Evolutionary conservation across 2,797 vertebrate genomes (phyloP).

Genomic region (Crenuchus spilurus): DNA sequence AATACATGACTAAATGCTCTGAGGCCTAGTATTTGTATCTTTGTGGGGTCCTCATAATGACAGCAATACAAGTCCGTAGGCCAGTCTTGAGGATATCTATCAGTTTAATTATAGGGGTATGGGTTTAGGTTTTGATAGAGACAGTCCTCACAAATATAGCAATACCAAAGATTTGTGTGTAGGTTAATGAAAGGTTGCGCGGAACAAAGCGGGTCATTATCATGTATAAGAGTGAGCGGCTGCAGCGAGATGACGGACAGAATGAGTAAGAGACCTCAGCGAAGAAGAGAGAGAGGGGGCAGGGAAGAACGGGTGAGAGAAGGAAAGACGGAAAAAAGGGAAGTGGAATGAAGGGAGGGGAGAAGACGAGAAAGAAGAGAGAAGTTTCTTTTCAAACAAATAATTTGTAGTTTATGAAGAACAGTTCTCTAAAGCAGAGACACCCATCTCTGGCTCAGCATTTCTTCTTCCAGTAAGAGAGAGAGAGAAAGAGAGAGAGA

Average conservation of each 20-base stretch:
- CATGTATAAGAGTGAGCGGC: slow-evolving; percentile 24
- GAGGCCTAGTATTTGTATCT: slow-evolving; percentile 2
- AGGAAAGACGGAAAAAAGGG: slow-evolving; percentile 10
- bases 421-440: background rate
- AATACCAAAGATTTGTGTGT: no score
- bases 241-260: slow-evolving; percentile 24
- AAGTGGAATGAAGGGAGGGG: background rate
- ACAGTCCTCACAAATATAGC: no score
- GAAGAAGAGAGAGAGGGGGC: background rate
- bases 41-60: no score
- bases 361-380: slow-evolving; percentile 13
- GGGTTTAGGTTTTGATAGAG: no score
- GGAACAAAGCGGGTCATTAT: slow-evolving; percentile 50
- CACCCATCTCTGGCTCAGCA: slow-evolving; percentile 6
- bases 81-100: no score
- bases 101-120: no score
- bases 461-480: background rate
- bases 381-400: slow-evolving; percentile 9
- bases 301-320: background rate
- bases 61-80: no score
- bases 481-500: background rate
- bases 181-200: slow-evolving; percentile 39
- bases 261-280: slow-evolving; percentile 36
- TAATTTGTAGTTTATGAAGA: slow-evolving; percentile 22
- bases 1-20: background rate